phyloP scores from a whole-genome alignment of 2,888 invertebrate species.

The Aspidiotus destructor region DNA sequence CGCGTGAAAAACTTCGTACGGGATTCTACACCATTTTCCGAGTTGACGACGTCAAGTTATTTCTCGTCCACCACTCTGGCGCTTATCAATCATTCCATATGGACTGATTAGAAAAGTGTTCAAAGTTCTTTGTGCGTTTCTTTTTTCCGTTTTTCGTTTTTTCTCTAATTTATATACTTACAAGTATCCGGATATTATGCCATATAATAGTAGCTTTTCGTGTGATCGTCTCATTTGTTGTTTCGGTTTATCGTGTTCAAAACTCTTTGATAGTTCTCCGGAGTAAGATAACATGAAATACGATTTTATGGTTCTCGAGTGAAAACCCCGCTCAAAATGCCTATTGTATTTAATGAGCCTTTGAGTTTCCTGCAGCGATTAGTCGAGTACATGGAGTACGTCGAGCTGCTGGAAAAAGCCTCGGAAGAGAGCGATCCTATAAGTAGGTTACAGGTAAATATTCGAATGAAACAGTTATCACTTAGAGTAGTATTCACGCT shows the following conservation, averaged over 20 bases:
- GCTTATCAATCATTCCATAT: constrained; percentile 15
- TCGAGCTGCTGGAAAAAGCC: constrained; percentile 63
- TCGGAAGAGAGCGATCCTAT: constrained; percentile 67
- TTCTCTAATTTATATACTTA: background rate
- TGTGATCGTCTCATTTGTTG: too few relatives aligned
- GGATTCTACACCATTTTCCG: constrained; percentile 3
- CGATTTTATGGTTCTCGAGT: background rate
- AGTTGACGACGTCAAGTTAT: constrained; percentile 9
- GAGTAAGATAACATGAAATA: too few relatives aligned
- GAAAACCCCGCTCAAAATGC: constrained; percentile 53
- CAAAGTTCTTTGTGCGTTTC: background rate
- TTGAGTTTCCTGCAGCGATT: constrained; percentile 88
- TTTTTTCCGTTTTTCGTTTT: background rate
- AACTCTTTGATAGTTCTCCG: too few relatives aligned
- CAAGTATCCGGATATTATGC: too few relatives aligned
- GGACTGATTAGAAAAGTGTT: constrained; percentile 50
- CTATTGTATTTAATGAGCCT: constrained; percentile 92
- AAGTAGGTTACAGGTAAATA: constrained; percentile 63
- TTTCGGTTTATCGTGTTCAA: too few relatives aligned
- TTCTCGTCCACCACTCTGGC: constrained; percentile 7
- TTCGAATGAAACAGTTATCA: background rate
- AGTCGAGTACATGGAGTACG: constrained; percentile 89
- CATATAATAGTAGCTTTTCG: too few relatives aligned
- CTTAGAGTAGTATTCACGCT: too few relatives aligned
- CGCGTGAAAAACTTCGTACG: constrained; percentile 8